These are phyloP conservation scores for Dromiciops gliroides DNA, from an alignment of 2,113 vertebrate genomes.

Conservation along the genomic window DNA sequence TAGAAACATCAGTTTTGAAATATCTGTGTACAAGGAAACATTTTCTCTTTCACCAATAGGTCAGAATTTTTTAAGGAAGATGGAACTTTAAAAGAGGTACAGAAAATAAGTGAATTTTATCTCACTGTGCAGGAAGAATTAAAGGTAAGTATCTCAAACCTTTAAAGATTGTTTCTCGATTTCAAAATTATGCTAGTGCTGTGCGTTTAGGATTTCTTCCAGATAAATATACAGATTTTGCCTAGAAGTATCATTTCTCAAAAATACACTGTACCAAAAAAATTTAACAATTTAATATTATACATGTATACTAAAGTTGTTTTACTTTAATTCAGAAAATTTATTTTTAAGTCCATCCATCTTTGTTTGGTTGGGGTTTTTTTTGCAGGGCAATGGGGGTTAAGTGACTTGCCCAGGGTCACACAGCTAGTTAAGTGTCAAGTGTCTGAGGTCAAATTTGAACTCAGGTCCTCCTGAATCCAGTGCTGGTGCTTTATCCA, in stretches of 20 bases:
- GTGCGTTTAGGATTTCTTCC: background rate
- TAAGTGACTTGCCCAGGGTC: too few relatives aligned
- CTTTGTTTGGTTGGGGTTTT: too few relatives aligned
- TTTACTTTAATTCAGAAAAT: background rate
- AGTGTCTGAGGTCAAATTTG: too few relatives aligned
- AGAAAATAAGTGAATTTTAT: constrained; percentile 91
- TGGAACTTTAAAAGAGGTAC: constrained; percentile 90
- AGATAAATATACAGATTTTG: constrained; percentile 12
- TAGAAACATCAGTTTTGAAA: constrained; percentile 22
- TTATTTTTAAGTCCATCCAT: too few relatives aligned
- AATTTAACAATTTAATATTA: background rate
- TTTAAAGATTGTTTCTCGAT: constrained; percentile 18
- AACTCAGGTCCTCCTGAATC: too few relatives aligned
- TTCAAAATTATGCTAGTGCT: constrained; percentile 17
- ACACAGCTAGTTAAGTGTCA: too few relatives aligned
- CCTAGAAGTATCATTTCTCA: background rate
- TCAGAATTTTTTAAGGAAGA: constrained; percentile 90
- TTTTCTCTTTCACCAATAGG: constrained; percentile 74
- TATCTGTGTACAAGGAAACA: constrained; percentile 30
- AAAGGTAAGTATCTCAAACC: constrained; percentile 83
- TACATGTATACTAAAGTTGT: background rate
- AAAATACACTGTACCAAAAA: background rate
- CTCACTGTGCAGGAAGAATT: constrained; percentile 90
- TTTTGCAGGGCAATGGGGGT: too few relatives aligned
- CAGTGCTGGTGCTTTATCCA: too few relatives aligned